Conservation (phyloP, 2,888 invertebrate species). For the Frankliniella intonsa region DNA sequence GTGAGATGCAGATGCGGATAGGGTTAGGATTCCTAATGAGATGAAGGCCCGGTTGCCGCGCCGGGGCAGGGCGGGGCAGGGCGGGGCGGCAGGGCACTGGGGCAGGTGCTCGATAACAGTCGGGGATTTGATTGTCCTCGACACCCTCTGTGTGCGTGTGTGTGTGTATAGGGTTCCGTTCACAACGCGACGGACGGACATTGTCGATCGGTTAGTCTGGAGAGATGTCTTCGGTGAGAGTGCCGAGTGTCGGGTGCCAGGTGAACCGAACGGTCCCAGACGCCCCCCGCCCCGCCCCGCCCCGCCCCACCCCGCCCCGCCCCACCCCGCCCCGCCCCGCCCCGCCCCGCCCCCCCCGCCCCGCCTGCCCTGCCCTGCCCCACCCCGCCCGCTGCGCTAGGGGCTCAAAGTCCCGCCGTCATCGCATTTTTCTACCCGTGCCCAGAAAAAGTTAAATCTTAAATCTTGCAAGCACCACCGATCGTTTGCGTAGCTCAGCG, state of each 20-base stretch:
- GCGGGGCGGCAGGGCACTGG: not conserved
- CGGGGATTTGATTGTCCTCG: too few species aligned
- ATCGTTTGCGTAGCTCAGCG: too few species aligned
- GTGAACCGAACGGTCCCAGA: not conserved
- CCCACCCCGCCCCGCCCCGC: not conserved
- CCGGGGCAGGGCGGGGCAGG: not conserved
- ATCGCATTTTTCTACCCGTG: too few species aligned
- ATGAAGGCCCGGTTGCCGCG: not conserved
- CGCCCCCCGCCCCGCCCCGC: not conserved
- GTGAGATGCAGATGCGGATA: not conserved
- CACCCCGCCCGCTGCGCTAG: too few species aligned
- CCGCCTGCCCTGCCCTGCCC: too few species aligned
- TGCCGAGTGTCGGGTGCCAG: too few species aligned
- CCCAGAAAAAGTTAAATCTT: too few species aligned
- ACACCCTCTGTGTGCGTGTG: too few species aligned
- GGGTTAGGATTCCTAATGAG: not conserved
- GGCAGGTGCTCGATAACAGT: too few species aligned
- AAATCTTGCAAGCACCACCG: too few species aligned
- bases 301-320: not conserved
- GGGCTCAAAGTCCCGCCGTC: too few species aligned
- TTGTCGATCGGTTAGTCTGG: not conserved
- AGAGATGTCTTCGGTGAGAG: not conserved
- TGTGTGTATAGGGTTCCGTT: not conserved
- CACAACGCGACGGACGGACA: not conserved
- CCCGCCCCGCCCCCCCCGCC: not conserved